phyloP scores from a whole-genome alignment of 2,113 vertebrate genomes.

The Rana temporaria region DNA sequence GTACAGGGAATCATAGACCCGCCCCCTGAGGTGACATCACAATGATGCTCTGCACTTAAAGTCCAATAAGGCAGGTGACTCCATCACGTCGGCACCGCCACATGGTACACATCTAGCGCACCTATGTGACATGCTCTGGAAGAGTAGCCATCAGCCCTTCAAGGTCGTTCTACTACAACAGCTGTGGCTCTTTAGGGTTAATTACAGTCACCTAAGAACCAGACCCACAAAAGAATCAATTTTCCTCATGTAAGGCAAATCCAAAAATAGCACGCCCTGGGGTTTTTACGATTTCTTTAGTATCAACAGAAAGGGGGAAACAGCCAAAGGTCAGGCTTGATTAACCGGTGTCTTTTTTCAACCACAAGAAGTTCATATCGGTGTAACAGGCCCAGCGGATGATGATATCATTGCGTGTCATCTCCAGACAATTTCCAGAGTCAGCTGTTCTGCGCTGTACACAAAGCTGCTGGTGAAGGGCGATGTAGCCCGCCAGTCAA shows the following conservation, averaged over 20 bases:
- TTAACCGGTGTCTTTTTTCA: constrained; percentile 20
- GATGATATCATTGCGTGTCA: neutral
- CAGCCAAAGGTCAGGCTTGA: neutral
- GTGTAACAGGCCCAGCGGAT: neutral
- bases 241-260: neutral
- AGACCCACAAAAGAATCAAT: neutral
- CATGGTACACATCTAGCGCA: too few relatives aligned
- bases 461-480: neutral
- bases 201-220: constrained; percentile 3
- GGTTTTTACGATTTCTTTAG: constrained; percentile 6
- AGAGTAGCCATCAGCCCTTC: too few relatives aligned
- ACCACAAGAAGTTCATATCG: constrained; percentile 1
- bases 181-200: constrained; percentile 5
- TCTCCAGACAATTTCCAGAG: neutral
- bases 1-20: too few relatives aligned
- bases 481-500: neutral
- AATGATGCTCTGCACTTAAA: too few relatives aligned
- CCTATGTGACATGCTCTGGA: too few relatives aligned
- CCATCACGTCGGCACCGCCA: too few relatives aligned
- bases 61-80: too few relatives aligned
- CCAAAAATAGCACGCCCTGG: neutral
- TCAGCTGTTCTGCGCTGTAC: neutral
- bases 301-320: neutral
- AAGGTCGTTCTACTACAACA: neutral
- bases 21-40: too few relatives aligned